Conservation (phyloP, 2,797 vertebrate genomes). For the Babyrousa celebensis region DNA sequence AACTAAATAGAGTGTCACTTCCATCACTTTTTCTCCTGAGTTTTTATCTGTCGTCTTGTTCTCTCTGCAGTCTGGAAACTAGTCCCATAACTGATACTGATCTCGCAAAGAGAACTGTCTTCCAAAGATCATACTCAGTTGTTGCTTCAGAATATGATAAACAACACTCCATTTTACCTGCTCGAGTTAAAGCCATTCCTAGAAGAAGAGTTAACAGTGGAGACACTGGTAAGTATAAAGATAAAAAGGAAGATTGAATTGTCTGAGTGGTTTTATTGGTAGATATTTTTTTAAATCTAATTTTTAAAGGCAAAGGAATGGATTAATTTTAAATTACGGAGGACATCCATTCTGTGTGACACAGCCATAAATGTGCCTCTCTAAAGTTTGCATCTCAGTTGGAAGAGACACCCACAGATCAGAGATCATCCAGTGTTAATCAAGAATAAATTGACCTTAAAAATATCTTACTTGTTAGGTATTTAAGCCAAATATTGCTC, state of each 20-base stretch:
- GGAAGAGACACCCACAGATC: constrained; percentile 27
- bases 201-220: constrained; percentile 99
- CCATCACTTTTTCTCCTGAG: background rate
- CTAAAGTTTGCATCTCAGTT: constrained; percentile 19
- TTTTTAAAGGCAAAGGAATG: background rate
- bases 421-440: constrained; percentile 39
- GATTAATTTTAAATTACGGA: background rate
- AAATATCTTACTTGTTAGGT: background rate
- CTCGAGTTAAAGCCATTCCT: constrained; percentile 98
- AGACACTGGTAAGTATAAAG: constrained; percentile 94
- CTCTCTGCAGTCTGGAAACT: constrained; percentile 95
- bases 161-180: constrained; percentile 97
- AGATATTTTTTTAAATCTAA: constrained; percentile 18
- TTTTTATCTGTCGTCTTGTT: constrained; percentile 44
- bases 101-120: constrained; percentile 98
- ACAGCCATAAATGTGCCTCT: background rate
- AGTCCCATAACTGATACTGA: constrained; percentile 99
- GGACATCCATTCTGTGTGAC: constrained; percentile 2
- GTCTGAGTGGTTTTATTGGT: constrained; percentile 3
- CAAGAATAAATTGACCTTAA: constrained; percentile 58
- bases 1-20: background rate
- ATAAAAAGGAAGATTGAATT: background rate
- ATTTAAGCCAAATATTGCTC: background rate
- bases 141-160: constrained; percentile 99
- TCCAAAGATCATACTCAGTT: constrained; percentile 99